phyloP scores from a whole-genome alignment of 2,113 vertebrate genomes.

The Dromiciops gliroides region DNA sequence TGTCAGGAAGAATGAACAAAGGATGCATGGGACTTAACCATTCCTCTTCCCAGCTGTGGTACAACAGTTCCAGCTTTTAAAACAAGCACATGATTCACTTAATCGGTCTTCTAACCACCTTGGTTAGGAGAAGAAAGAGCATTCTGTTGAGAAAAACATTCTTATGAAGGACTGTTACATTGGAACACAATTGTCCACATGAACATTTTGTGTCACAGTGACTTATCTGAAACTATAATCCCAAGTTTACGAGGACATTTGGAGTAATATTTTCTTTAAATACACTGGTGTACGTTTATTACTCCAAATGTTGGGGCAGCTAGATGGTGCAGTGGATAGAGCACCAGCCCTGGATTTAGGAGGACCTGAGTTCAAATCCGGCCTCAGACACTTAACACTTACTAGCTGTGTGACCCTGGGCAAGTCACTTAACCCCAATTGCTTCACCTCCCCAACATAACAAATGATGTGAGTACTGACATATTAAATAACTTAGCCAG shows the following conservation, averaged over 20 bases:
- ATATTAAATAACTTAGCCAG: neutral
- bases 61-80: neutral
- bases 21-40: neutral
- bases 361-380: too few relatives aligned
- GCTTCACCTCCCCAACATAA: too few relatives aligned
- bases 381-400: too few relatives aligned
- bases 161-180: neutral
- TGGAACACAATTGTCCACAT: neutral
- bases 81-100: neutral
- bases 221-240: neutral
- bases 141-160: neutral
- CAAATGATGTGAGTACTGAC: neutral
- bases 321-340: too few relatives aligned
- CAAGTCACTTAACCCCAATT: too few relatives aligned
- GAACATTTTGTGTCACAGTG: neutral
- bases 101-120: neutral
- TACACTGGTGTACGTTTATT: too few relatives aligned
- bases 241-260: neutral
- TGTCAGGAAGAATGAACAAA: neutral
- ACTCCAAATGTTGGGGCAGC: too few relatives aligned
- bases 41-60: neutral
- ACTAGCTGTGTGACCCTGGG: too few relatives aligned
- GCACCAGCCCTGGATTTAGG: too few relatives aligned
- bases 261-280: too few relatives aligned
- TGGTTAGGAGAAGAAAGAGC: neutral